Evolutionary conservation across 2,888 invertebrate genomes (phyloP).

Genomic region (Sinodicranocentrus sp.): DNA sequence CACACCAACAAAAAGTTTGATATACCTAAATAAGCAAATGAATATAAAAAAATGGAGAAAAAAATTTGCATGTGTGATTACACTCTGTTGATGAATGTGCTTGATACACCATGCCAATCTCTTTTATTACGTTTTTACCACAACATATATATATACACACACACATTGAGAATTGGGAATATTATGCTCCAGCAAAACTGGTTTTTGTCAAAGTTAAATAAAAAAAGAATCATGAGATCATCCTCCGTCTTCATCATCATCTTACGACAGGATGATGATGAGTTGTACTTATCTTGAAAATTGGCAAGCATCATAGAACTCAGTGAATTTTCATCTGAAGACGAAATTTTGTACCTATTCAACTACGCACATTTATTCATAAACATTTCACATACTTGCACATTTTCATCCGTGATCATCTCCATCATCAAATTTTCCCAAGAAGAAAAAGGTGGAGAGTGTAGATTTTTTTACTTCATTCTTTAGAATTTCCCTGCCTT

Average conservation of each 20-base stretch:
- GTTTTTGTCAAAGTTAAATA: slow-evolving; percentile 46
- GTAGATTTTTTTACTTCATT: no score
- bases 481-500: no score
- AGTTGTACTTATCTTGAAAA: not conserved
- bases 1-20: not conserved
- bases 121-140: slow-evolving; percentile 46
- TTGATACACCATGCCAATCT: no score
- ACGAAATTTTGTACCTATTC: no score
- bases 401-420: not conserved
- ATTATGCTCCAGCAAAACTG: slow-evolving; percentile 46
- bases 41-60: not conserved
- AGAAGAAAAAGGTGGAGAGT: not conserved
- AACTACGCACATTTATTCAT: not conserved
- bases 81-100: not conserved
- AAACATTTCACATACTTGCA: not conserved
- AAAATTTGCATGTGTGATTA: slow-evolving; percentile 54
- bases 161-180: not conserved
- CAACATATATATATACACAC: slow-evolving; percentile 4
- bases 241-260: slow-evolving; percentile 23
- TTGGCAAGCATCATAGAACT: not conserved
- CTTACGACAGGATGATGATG: not conserved
- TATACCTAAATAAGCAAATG: slow-evolving; percentile 43
- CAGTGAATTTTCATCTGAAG: not conserved
- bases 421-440: slow-evolving; percentile 6
- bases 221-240: slow-evolving; percentile 47